Conservation (phyloP, 2,113 vertebrate genomes). For the Gymnocephalus cernua region DNA sequence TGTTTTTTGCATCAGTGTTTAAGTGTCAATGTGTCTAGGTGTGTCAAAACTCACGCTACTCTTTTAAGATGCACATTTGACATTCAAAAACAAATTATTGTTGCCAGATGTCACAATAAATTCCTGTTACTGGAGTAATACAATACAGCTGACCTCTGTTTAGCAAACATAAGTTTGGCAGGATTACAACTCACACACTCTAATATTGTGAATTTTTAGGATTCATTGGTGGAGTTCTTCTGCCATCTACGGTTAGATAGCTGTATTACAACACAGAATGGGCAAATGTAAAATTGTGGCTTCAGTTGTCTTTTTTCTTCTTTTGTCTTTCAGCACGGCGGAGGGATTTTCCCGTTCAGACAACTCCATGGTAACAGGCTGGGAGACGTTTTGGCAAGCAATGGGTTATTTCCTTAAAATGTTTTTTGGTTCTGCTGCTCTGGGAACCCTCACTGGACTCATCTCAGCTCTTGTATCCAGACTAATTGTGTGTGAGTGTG, state of each 20-base stretch:
- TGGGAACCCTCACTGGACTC: slow-evolving; percentile 97
- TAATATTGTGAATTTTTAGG: background rate
- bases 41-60: background rate
- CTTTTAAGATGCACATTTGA: background rate
- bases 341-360: slow-evolving; percentile 95
- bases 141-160: background rate
- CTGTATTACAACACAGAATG: slow-evolving; percentile 30
- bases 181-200: background rate
- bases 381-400: slow-evolving; percentile 96
- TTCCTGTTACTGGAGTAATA: background rate
- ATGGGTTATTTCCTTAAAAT: slow-evolving; percentile 97
- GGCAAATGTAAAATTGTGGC: background rate
- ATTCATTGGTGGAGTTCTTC: slow-evolving; percentile 42
- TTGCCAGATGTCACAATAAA: background rate
- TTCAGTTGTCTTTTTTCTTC: slow-evolving; percentile 15
- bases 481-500: background rate
- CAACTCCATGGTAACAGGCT: slow-evolving; percentile 91
- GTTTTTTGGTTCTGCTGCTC: slow-evolving; percentile 98
- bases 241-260: slow-evolving; percentile 63
- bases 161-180: background rate
- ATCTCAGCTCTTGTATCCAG: slow-evolving; percentile 98
- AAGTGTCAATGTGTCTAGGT: background rate
- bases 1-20: background rate
- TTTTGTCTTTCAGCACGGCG: slow-evolving; percentile 88
- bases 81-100: background rate